Evolutionary conservation across 2,797 vertebrate species (phyloP), one percentile per base, ranked within the genome.

Genomic region (Borostomias antarcticus): DNA sequence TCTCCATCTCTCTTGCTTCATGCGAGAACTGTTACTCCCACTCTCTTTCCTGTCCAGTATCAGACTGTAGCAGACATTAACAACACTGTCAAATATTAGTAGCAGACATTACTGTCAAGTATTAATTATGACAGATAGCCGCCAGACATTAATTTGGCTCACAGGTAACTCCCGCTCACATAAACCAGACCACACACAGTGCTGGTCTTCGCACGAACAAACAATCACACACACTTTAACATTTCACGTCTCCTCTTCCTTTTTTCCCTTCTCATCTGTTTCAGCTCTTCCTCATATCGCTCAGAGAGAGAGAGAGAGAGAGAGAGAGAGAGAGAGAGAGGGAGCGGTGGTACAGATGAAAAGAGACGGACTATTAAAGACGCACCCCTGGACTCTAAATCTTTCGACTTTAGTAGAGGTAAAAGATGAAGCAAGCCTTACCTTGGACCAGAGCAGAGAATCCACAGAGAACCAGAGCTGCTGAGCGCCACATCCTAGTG

Each of bases 401-500:
- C 37, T 13, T 13, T 40, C 4, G 40, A 45, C 40, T 51, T 66
- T 32, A 45, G 8, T 29, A n/a, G 8, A 23, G 50, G 25, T 8
- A n/a, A 43, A n/a, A n/a, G 25, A 2, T 48, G 30, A n/a, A 52
- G 7, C 21, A 35, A n/a, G 67, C 54, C 91, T 89, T 89, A 93
- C 92, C 92, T 62, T 90, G 91, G 72, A 93, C 86, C 85, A 93
- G 73, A 83, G 90, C 89, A 23, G 70, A 90, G 77, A 92, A 86
- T 85, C 88, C 89, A 81, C 84, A 89, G 66, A 92, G 83, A 70
- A 92, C 85, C 75, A 93, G 84, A 86, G 82, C 88, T 77, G 81
- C 77, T 68, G 91, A 90, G 82, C 83, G 79, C 91, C 91, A 93
- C 92, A 93, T 93, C 86, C 85, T 91, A 87, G 73, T 80, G 80